Conservation (phyloP, 2,888 invertebrate genomes). For the Trisateles emortualis region DNA sequence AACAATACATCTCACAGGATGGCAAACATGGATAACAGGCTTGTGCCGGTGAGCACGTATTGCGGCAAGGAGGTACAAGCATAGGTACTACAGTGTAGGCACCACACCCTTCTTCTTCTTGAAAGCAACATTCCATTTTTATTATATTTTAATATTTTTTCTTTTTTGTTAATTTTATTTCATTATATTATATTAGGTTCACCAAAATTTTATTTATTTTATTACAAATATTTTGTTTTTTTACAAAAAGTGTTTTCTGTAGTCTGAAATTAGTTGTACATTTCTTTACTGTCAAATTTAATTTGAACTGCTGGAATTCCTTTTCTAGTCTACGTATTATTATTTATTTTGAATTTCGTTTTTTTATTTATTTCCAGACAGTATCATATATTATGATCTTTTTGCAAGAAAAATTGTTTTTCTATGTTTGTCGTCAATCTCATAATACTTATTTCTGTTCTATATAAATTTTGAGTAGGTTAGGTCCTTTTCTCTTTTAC, state of each 20-base stretch:
- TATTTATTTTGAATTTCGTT: background rate
- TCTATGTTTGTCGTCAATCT: no score
- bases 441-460: no score
- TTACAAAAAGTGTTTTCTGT: no score
- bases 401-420: no score
- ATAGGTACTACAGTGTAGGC: background rate
- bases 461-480: no score
- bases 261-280: slow-evolving; percentile 18
- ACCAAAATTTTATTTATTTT: slow-evolving; percentile 52
- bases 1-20: slow-evolving; percentile 47
- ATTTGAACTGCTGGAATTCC: slow-evolving; percentile 21
- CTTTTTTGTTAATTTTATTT: slow-evolving; percentile 49
- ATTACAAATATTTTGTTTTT: no score
- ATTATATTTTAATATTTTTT: slow-evolving; percentile 19
- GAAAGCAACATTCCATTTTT: slow-evolving; percentile 69
- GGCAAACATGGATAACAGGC: background rate
- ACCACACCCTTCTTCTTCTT: slow-evolving; percentile 37
- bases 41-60: no score
- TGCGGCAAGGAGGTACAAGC: background rate
- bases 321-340: slow-evolving; percentile 11
- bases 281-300: slow-evolving; percentile 49
- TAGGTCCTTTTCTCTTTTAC: no score
- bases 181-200: slow-evolving; percentile 36
- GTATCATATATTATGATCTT: background rate
- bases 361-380: background rate